Conservation (phyloP, 2,888 invertebrate genomes). For the Eupithecia insigniata region DNA sequence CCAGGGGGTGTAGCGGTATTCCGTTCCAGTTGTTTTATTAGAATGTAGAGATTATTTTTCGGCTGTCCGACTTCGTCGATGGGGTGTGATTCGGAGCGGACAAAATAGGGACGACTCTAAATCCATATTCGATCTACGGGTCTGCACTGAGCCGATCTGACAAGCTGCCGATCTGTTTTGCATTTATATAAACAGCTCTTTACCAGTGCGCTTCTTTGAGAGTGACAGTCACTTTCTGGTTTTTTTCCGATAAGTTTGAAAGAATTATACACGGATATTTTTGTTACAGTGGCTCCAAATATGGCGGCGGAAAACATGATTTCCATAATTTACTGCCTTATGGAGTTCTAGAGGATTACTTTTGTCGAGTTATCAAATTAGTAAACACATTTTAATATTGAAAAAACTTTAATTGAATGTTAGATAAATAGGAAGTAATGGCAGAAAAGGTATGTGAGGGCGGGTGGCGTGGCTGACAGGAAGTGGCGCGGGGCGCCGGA, state of each 20-base stretch:
- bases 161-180: conserved; percentile 83
- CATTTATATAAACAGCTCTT: conserved; percentile 83
- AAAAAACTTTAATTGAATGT: conserved; percentile 1
- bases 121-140: conserved; percentile 83
- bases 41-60: conserved; percentile 73
- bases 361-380: not conserved
- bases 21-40: conserved; percentile 56
- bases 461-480: conserved; percentile 55
- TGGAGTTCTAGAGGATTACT: not conserved
- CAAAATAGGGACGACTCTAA: conserved; percentile 76
- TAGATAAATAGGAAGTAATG: conserved; percentile 23
- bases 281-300: not conserved
- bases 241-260: conserved; percentile 19
- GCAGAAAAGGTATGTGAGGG: conserved; percentile 46
- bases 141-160: conserved; percentile 81
- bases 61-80: conserved; percentile 77
- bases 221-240: conserved; percentile 51
- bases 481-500: conserved; percentile 59
- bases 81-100: conserved; percentile 69
- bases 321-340: not conserved
- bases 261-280: conserved; percentile 14
- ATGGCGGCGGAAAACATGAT: not conserved
- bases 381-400: not conserved
- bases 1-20: conserved; percentile 25
- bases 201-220: conserved; percentile 64